Conservation (phyloP, 1,140 invertebrate genomes). For the Sinonovacula constricta region DNA sequence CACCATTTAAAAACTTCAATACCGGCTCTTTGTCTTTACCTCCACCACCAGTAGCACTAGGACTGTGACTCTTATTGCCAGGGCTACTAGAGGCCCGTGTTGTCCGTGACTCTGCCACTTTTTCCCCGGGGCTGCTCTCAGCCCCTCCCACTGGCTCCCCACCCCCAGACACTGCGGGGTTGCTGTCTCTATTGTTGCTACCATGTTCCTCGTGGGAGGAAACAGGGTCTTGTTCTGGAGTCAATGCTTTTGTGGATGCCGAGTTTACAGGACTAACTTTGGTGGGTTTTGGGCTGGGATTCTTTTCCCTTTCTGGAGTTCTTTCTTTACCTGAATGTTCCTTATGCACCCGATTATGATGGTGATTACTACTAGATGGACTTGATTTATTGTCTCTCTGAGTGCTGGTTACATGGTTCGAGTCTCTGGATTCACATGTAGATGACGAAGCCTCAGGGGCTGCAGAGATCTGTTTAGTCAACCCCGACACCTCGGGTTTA, state of each 20-base stretch:
- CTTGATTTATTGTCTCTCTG: too few relatives aligned
- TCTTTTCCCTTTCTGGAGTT: neutral
- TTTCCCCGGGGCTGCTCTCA: neutral
- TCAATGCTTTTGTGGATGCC: conserved; percentile 25
- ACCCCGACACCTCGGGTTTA: too few relatives aligned
- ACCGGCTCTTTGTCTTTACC: conserved; percentile 25
- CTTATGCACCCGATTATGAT: neutral
- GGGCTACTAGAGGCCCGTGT: neutral
- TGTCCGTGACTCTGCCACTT: neutral
- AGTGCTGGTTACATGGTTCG: neutral
- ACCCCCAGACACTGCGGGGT: neutral
- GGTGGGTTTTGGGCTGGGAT: neutral
- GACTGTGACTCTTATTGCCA: conserved; percentile 1
- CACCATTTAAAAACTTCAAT: conserved; percentile 34
- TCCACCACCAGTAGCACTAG: conserved; percentile 5
- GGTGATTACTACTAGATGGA: neutral
- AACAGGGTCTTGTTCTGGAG: conserved; percentile 9
- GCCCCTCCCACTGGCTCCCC: neutral
- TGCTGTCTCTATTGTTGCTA: neutral
- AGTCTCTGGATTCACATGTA: neutral
- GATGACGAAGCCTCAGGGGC: neutral
- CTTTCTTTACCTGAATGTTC: neutral
- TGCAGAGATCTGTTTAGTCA: too few relatives aligned
- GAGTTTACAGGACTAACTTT: conserved; percentile 18
- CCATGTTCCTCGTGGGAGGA: neutral